Evolutionary conservation across 2,797 vertebrate species (phyloP).

Genomic region (Balearica regulorum): DNA sequence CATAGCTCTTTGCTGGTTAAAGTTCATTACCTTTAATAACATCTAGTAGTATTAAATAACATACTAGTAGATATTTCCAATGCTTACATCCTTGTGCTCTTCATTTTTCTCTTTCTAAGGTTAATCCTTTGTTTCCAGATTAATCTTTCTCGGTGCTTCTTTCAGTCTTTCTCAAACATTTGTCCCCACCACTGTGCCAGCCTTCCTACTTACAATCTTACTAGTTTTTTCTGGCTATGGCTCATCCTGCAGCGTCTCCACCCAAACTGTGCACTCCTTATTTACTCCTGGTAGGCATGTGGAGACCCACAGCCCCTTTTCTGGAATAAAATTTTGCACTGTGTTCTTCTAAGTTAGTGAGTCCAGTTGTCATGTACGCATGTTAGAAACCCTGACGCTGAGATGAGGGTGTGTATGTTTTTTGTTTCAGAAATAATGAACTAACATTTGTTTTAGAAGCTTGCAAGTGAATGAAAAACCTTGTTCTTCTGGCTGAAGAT

Average conservation of each 20-base stretch:
- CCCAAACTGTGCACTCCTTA: not conserved
- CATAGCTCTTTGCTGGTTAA: not conserved
- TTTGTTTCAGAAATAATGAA: not conserved
- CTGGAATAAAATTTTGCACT: not conserved
- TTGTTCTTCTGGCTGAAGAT: not conserved
- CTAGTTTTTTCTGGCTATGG: not conserved
- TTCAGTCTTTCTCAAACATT: not conserved
- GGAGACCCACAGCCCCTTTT: not conserved
- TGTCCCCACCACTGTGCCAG: fast-evolving
- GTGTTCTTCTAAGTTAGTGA: not conserved
- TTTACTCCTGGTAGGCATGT: not conserved
- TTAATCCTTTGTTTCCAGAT: not conserved
- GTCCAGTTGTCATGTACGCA: not conserved
- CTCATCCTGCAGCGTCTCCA: not conserved
- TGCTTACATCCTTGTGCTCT: not conserved
- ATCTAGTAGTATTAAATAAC: not conserved
- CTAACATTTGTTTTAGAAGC: not conserved
- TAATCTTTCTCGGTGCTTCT: not conserved
- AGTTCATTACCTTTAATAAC: not conserved
- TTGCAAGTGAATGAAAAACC: not conserved
- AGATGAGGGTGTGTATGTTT: not conserved
- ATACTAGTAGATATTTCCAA: not conserved
- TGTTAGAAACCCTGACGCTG: not conserved
- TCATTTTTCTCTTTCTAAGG: not conserved
- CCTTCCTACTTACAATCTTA: not conserved